Base-by-base conservation (phyloP, 2,888 invertebrate genomes). In the Tortricodes alternella region DNA sequence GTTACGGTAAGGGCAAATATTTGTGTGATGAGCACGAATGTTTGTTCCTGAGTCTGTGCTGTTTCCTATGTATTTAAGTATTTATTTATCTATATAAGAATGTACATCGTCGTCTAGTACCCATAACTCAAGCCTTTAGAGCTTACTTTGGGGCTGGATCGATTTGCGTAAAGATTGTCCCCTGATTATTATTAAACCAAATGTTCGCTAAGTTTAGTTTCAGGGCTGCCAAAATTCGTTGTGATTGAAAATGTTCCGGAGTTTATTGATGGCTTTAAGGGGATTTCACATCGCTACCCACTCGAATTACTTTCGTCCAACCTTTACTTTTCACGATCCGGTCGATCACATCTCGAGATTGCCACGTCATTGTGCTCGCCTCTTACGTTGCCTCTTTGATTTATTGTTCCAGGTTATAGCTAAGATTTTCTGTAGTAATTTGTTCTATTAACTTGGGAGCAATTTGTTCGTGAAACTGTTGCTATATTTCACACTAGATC, bases 181-280 rank as follows among this genome's bases (percentile, higher is more conserved):
- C n/a, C n/a, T n/a, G n/a, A n/a, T n/a, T n/a, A n/a, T n/a, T n/a
- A n/a, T n/a, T n/a, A n/a, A n/a, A n/a, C n/a, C n/a, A n/a, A n/a
- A n/a, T n/a, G n/a, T n/a, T n/a, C n/a, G n/a, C n/a, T n/a, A n/a
- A n/a, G n/a, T 11, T 29, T 29, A 4, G 29, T 11, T 29, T 29
- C 29, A 9, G n/a, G 11, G 29, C n/a, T n/a, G n/a, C n/a, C n/a
- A 29, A 27, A 29, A 29, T 29, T 5, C n/a, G n/a, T 3, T n/a
- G 11, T n/a, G 29, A 29, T 29, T 29, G 29, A 43, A 15, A 27
- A 16, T n/a, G 6, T 27, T 18, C 44, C 18, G 34, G 52, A 62
- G 62, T 62, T 64, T 74, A n/a, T 71, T 78, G 77, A 78, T 76
- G 74, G 76, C 77, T 78, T 67, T 70, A 57, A 62, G 65, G 62